These are phyloP conservation scores for Agelas oroides DNA, from an alignment of 37 sponge, comb jelly and placozoan species.

Conservation along the genomic window DNA sequence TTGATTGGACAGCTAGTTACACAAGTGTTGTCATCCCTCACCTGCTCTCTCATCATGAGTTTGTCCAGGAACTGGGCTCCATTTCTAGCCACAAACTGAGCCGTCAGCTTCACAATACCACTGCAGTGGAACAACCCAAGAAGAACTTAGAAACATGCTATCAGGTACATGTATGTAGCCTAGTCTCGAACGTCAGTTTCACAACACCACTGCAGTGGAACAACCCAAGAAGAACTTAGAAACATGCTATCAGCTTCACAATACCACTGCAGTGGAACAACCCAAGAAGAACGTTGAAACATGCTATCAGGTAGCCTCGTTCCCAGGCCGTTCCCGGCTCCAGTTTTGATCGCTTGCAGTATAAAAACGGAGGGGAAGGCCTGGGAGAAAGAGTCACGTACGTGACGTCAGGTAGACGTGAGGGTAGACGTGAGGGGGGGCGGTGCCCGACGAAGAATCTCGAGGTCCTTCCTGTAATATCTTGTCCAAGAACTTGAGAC, in stretches of 20 bases:
- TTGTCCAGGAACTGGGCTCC: conserved; percentile 92
- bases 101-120: conserved; percentile 96
- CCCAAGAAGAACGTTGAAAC: neutral
- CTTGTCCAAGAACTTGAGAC: no score
- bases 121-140: conserved; percentile 49
- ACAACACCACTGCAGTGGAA: conserved; percentile 80
- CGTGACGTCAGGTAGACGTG: no score
- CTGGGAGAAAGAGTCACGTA: no score
- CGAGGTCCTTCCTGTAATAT: no score
- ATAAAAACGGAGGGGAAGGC: no score
- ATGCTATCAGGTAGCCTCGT: no score
- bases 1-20: no score
- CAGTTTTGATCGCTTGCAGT: no score
- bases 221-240: neutral
- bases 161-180: neutral
- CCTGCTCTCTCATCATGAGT: conserved; percentile 93
- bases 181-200: conserved; percentile 92
- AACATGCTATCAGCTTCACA: conserved; percentile 73
- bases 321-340: no score
- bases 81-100: conserved; percentile 96
- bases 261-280: conserved; percentile 72
- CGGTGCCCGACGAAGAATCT: no score
- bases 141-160: neutral
- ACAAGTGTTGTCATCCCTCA: neutral
- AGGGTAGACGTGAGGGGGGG: no score